A percentile compares a stretch with the other conserved stretches of the same genome.
Conservation (phyloP, 2,888 invertebrate genomes). For the Pilophorus perplexus region DNA sequence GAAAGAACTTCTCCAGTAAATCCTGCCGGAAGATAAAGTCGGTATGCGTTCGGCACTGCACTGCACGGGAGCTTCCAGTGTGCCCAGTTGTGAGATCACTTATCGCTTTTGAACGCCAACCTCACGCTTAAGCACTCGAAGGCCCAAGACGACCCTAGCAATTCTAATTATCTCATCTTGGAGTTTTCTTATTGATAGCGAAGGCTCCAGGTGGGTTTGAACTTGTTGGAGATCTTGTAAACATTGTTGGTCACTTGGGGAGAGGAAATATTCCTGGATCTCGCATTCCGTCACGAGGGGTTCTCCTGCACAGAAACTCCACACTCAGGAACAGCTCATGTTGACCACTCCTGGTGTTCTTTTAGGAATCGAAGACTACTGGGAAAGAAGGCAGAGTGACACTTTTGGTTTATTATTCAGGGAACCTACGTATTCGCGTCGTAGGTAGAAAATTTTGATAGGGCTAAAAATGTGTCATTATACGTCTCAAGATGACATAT, state of each 20-base stretch:
- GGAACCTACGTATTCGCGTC: no score
- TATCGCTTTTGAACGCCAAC: conserved; percentile 13
- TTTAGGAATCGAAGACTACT: no score
- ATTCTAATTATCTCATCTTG: conserved; percentile 35
- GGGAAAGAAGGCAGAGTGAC: no score
- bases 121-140: conserved; percentile 2
- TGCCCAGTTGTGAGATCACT: conserved; percentile 24
- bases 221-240: neutral
- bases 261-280: no score
- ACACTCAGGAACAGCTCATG: no score
- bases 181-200: conserved; percentile 20
- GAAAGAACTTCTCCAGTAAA: neutral
- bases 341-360: no score
- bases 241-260: neutral
- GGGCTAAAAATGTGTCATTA: no score
- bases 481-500: no score
- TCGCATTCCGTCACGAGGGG: neutral
- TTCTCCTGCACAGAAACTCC: no score
- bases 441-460: no score
- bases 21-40: conserved; percentile 19
- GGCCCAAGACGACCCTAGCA: neutral
- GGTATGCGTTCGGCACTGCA: conserved; percentile 1
- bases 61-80: conserved; percentile 32
- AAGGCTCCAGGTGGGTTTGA: neutral
- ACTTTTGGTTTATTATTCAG: no score